Evolutionary conservation across 1,140 invertebrate species (phyloP).

Genomic region (Penaeus chinensis): DNA sequence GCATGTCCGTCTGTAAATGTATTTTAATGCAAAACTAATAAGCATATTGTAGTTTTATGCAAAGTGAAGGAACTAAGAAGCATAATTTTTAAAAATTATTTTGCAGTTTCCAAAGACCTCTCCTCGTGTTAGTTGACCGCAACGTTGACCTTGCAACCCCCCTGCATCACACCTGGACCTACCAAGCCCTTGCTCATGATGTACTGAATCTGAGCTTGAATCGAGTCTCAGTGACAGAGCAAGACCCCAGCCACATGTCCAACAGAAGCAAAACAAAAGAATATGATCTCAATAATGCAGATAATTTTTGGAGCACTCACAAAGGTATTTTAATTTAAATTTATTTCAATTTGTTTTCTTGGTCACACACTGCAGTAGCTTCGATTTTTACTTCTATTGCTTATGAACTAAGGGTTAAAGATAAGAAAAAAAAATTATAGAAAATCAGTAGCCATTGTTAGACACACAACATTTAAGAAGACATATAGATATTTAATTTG

Average conservation of each 20-base stretch:
- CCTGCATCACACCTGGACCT: conserved; percentile 99
- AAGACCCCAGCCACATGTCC: conserved; percentile 66
- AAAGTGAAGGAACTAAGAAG: neutral
- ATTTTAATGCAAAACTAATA: too few relatives aligned
- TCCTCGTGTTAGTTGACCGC: conserved; percentile 93
- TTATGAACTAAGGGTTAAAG: too few relatives aligned
- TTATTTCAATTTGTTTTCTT: too few relatives aligned
- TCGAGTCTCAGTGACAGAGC: conserved; percentile 77
- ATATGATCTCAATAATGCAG: conserved; percentile 91
- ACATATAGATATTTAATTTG: too few relatives aligned
- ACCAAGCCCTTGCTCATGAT: conserved; percentile 97
- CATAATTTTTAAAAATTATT: conserved; percentile 58
- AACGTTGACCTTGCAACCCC: conserved; percentile 97
- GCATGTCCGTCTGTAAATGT: too few relatives aligned
- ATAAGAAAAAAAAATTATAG: too few relatives aligned
- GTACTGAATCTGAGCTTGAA: conserved; percentile 92
- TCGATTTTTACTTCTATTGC: too few relatives aligned
- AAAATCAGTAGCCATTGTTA: too few relatives aligned
- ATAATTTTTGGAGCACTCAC: conserved; percentile 92
- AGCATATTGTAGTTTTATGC: neutral
- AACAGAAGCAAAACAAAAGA: conserved; percentile 78
- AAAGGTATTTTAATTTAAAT: conserved; percentile 75
- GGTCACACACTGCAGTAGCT: too few relatives aligned
- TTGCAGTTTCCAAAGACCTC: conserved; percentile 90
- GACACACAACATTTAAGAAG: too few relatives aligned